Evolutionary conservation across 2,888 invertebrate genomes (phyloP), one percentile per base, ranked within the genome.

Genomic region (Thymelicus acteon): DNA sequence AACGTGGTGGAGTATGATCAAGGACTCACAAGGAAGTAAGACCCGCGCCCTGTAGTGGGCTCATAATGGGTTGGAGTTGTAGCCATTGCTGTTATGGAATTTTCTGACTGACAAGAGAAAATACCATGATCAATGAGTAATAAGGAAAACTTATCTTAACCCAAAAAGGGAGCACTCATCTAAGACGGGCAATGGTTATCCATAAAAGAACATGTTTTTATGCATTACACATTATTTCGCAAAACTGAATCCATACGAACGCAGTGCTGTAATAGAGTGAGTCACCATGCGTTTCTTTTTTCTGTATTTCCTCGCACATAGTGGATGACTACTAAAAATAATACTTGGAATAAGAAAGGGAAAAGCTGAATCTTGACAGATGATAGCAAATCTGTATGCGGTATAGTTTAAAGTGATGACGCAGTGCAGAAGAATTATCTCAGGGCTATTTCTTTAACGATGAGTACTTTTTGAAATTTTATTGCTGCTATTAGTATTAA

Each of bases 221-320:
- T 7, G 8, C 19, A 52, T 19, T 52, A 52, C 49, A 61, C 15
- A 61, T 39, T 54, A 47, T 62, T 57, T 62, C 61, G n/a, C 31
- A 19, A 54, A 68, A 62, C 47, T 19, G 62, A 54, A 62, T 62
- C 60, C 48, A 24, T 44, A 54, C 40, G 57, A 67, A 68, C 54
- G 54, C 37, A 54, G 31, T 12, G 31, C 54, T 54, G 31, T 13
- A 37, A 31, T 57, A 57, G 47, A 62, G 37, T 68, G 68, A 68
- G 54, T 69, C 68, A 68, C 37, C n/a, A 8, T 31, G 15, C 44
- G 61, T 57, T 54, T 57, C 57, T 47, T 62, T 62, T 69, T 57
- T 57, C 62, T 47, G n/a, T 48, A 68, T 62, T 68, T 68, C 57
- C 62, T 62, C 60, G 4, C 31, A 47, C 13, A n/a, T 49, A 57